Percentiles rank a stretch among this genome's conserved stretches.
These are phyloP conservation scores for Gryon sp. DNA, from an alignment of 1,140 invertebrate genomes.

Conservation along the genomic window DNA sequence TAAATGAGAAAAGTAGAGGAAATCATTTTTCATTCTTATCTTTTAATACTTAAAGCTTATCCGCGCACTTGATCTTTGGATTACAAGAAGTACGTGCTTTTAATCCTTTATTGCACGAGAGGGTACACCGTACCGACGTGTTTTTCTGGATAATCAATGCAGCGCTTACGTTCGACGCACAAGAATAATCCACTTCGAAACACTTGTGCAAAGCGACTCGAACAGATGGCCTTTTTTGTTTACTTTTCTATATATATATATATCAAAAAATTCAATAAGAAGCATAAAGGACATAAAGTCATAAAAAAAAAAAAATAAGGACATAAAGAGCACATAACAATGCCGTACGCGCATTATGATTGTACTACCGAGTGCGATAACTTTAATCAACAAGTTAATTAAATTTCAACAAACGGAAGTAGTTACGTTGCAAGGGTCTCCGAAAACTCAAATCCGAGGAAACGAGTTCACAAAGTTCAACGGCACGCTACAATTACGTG, in stretches of 20 bases:
- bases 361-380: conserved; percentile 2
- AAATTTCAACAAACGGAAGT: conserved; percentile 40
- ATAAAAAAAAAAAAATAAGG: too few species aligned
- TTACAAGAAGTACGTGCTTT: conserved; percentile 61
- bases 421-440: conserved; percentile 2
- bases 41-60: conserved; percentile 56
- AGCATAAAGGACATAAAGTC: too few species aligned
- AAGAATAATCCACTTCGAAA: conserved; percentile 45
- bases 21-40: conserved; percentile 59
- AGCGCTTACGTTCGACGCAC: conserved; percentile 40
- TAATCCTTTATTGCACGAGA: conserved; percentile 35
- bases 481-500: neutral
- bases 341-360: conserved; percentile 18
- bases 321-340: conserved; percentile 8
- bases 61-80: conserved; percentile 50
- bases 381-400: conserved; percentile 50
- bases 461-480: conserved; percentile 26
- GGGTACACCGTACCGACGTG: conserved; percentile 22
- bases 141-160: conserved; percentile 51
- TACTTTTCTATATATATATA: conserved; percentile 4
- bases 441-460: conserved; percentile 6
- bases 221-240: neutral
- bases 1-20: conserved; percentile 41
- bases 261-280: conserved; percentile 20
- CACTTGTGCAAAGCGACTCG: conserved; percentile 14